These are phyloP conservation scores for Chlorops oryzae DNA, from an alignment of 1,140 invertebrate genomes.

Conservation along the genomic window DNA sequence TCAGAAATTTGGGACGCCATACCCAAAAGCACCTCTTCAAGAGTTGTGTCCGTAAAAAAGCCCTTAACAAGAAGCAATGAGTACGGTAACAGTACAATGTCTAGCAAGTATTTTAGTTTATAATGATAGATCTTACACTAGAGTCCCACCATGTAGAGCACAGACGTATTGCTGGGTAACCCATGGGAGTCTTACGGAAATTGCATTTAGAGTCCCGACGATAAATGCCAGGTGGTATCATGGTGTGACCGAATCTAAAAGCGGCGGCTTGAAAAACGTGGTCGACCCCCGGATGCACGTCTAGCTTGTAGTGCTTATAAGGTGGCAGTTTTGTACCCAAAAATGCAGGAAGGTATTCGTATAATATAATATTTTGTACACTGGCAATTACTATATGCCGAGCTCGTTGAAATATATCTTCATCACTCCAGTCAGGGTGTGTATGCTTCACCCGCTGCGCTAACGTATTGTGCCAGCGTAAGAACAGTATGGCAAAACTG, in stretches of 20 bases:
- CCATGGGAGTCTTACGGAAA: constrained; percentile 72
- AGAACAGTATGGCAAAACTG: constrained; percentile 87
- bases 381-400: constrained; percentile 86
- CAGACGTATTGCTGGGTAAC: constrained; percentile 78
- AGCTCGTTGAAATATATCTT: constrained; percentile 88
- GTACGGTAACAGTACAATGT: background rate
- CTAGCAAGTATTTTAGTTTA: background rate
- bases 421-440: constrained; percentile 86
- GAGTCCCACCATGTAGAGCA: constrained; percentile 99
- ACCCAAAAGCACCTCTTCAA: constrained; percentile 89
- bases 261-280: constrained; percentile 98
- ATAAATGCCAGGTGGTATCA: constrained; percentile 91
- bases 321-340: constrained; percentile 60
- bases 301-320: constrained; percentile 81
- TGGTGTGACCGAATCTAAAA: constrained; percentile 93
- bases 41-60: constrained; percentile 71
- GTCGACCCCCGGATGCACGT: constrained; percentile 90
- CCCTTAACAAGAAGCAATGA: constrained; percentile 56
- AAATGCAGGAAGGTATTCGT: constrained; percentile 92
- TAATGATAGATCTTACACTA: constrained; percentile 62
- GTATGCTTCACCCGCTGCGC: constrained; percentile 69
- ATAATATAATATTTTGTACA: constrained; percentile 94
- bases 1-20: constrained; percentile 93
- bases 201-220: constrained; percentile 71
- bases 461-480: constrained; percentile 93